Conservation (phyloP, 1,140 invertebrate genomes). For the Drosophila ironensis region DNA sequence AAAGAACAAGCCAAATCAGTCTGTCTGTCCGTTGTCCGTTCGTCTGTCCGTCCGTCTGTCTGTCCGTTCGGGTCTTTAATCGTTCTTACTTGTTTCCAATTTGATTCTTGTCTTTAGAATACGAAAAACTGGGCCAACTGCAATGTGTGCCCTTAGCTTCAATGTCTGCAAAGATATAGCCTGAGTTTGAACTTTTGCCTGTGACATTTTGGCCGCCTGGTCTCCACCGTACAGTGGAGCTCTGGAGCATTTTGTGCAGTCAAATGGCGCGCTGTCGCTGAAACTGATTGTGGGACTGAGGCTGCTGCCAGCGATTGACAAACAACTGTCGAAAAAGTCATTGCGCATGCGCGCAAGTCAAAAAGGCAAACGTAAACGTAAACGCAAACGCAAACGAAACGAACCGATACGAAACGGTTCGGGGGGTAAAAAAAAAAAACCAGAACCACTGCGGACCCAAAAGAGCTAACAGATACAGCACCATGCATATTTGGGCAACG, state of each 20-base stretch:
- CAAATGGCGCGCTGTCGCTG: constrained; percentile 16
- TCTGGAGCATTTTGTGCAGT: constrained; percentile 27
- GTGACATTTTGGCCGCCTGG: constrained; percentile 24
- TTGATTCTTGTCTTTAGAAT: too few relatives aligned
- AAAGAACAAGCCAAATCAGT: too few relatives aligned
- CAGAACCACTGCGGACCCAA: constrained; percentile 21
- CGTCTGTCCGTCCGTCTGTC: too few relatives aligned
- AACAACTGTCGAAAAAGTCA: constrained; percentile 77
- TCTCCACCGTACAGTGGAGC: constrained; percentile 26
- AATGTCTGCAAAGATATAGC: too few relatives aligned
- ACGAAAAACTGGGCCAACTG: too few relatives aligned
- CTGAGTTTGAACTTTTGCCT: neutral
- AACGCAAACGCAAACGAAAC: constrained; percentile 39
- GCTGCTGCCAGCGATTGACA: constrained; percentile 59
- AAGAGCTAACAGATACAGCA: constrained; percentile 50
- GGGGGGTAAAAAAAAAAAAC: neutral
- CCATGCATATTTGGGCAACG: constrained; percentile 54
- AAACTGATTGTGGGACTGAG: constrained; percentile 7
- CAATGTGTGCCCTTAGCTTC: too few relatives aligned
- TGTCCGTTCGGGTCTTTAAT: too few relatives aligned
- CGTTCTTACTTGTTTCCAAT: too few relatives aligned
- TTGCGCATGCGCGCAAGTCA: constrained; percentile 75
- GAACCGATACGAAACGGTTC: constrained; percentile 15
- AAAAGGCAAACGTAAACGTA: constrained; percentile 67
- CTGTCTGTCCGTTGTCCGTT: too few relatives aligned